Evolutionary conservation across 2,888 invertebrate species (phyloP), one percentile per base, ranked within the genome.

Genomic region (Blastobasis lacticolella): DNA sequence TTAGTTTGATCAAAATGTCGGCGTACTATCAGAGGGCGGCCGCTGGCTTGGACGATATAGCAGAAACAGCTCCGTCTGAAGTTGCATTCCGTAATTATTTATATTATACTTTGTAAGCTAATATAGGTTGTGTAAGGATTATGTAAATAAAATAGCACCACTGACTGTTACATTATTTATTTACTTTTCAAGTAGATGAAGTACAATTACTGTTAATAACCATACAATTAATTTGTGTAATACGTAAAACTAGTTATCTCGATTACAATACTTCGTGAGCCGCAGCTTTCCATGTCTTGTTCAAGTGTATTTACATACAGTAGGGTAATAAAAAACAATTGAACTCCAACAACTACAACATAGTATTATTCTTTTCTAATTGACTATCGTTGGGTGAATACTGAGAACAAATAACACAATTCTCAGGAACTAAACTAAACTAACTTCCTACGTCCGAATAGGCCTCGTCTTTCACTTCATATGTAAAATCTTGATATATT

Each of bases 371-470:
- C 78, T 78, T 66, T 81, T 73, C 85, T 88, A 88, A 87, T 85
- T 88, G 87, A 88, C 87, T 88, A 88, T 88, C 87, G 87, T 88
- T 88, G 87, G 87, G 87, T 87, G 85, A 81, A 81, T 74, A 78
- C 81, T 79, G 86, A 80, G 83, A 80, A 76, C 59, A 59, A 53
- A 54, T 61, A 57, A 66, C 62, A 58, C 50, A 56, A 67, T 69
- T 75, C 84, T 71, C 85, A 81, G 78, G 68, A 71, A 80, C 81
- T 84, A 81, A 74, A 66, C 75, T 82, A 81, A 61, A 51, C 50
- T 57, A 52, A 42, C 63, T 23, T 58, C 66, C 74, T 77, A 75
- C 71, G 61, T 69, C 66, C 69, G 62, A 71, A 72, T 78, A 84
- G 82, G 81, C 80, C 78, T 73, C 70, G 64, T 70, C 67, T 59